Percentiles rank a stretch among this genome's conserved stretches.
Conservation (phyloP, 2,797 vertebrate species). For the Galago senegalensis region DNA sequence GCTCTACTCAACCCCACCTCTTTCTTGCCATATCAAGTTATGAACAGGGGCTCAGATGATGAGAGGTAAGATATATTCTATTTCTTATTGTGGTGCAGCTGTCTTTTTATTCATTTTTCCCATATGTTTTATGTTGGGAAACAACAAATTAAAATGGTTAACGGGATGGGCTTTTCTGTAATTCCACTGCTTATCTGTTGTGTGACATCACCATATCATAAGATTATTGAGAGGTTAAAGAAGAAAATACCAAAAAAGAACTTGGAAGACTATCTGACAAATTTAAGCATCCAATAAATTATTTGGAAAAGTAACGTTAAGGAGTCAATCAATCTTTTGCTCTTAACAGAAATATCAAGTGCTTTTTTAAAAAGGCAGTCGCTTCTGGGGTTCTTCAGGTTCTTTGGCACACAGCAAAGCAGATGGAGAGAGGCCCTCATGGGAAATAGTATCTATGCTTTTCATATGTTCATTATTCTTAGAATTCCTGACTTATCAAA, state of each 20-base stretch:
- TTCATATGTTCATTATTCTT: conserved; percentile 58
- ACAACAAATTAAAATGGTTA: background rate
- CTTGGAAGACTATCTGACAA: background rate
- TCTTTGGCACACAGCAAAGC: background rate
- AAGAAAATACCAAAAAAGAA: background rate
- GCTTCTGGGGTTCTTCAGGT: background rate
- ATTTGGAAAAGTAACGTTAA: background rate
- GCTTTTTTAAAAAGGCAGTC: conserved; percentile 34
- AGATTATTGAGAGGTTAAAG: background rate
- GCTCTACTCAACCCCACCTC: too few species aligned
- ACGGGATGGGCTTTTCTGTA: background rate
- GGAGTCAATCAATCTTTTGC: background rate
- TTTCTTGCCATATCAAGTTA: too few species aligned
- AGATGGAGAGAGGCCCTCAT: background rate
- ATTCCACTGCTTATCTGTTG: background rate
- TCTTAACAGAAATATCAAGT: conserved; percentile 10
- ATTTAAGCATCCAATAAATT: background rate
- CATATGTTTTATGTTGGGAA: background rate
- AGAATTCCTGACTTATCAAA: conserved; percentile 61
- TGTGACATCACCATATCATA: background rate
- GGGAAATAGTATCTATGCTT: conserved; percentile 45
- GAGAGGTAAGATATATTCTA: background rate
- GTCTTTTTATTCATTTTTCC: background rate
- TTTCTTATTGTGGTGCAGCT: background rate
- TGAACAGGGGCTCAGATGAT: background rate